Conservation (phyloP, 2,888 invertebrate genomes). For the Sinodicranocentrus sp. region DNA sequence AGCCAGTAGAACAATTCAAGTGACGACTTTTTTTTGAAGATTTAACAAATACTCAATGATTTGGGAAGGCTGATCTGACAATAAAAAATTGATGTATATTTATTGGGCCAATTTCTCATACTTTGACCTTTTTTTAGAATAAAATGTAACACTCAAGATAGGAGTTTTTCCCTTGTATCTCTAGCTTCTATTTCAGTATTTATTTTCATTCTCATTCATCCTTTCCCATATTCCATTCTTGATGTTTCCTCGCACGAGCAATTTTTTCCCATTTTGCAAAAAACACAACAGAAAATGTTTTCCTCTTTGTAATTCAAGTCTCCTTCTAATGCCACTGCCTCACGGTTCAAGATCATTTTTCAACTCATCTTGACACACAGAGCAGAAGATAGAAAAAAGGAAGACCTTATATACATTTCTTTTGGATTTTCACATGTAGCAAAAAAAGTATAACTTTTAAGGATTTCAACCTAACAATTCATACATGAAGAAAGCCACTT, state of each 20-base stretch:
- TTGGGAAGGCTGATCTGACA: not conserved
- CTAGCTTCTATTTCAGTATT: slow-evolving; percentile 26
- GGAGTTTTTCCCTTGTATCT: no score
- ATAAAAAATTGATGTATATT: slow-evolving; percentile 31
- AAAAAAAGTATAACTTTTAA: not conserved
- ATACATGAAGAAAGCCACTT: slow-evolving; percentile 61
- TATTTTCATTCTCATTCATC: slow-evolving; percentile 64
- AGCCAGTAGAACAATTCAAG: no score
- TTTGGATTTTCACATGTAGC: not conserved
- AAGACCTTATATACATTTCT: not conserved
- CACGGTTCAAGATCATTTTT: slow-evolving; percentile 65
- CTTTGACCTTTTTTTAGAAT: slow-evolving; percentile 53
- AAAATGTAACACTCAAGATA: not conserved
- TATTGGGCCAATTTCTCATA: slow-evolving; percentile 32
- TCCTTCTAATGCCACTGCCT: slow-evolving; percentile 48
- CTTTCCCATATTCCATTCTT: slow-evolving; percentile 60
- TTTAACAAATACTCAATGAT: not conserved
- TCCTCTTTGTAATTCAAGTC: slow-evolving; percentile 30
- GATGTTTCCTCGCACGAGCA: slow-evolving; percentile 4
- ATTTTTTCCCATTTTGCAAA: slow-evolving; percentile 3
- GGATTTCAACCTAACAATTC: slow-evolving; percentile 21
- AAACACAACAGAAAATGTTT: slow-evolving; percentile 21
- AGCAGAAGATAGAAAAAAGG: slow-evolving; percentile 4
- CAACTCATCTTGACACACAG: slow-evolving; percentile 60
- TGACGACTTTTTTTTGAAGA: not conserved